These are phyloP conservation scores for Nomia melanderi DNA, from an alignment of 1,140 invertebrate genomes.

Conservation along the genomic window DNA sequence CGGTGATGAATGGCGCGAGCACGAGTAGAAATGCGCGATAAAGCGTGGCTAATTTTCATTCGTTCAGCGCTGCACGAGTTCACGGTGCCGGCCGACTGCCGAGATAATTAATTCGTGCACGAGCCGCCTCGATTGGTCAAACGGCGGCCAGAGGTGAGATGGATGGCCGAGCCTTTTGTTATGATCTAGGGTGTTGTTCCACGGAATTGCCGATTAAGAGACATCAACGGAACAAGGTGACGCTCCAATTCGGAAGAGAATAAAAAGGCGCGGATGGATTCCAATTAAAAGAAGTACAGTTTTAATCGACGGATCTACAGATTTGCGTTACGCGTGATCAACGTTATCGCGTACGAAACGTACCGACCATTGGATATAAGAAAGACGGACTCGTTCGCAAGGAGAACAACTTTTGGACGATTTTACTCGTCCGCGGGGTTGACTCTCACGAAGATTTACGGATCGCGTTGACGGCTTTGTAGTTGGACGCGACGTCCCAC, in stretches of 20 bases:
- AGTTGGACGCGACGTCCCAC: slow-evolving; percentile 63
- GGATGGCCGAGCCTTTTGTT: slow-evolving; percentile 25
- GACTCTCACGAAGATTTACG: slow-evolving; percentile 65
- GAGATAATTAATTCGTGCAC: slow-evolving; percentile 53
- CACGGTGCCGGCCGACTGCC: slow-evolving; percentile 23
- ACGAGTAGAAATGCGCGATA: slow-evolving; percentile 64
- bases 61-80: slow-evolving; percentile 54
- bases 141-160: background rate
- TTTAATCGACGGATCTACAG: background rate
- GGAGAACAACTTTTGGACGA: slow-evolving; percentile 23
- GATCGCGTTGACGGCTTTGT: slow-evolving; percentile 71
- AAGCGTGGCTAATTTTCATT: slow-evolving; percentile 72
- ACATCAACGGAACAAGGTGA: background rate
- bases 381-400: slow-evolving; percentile 19
- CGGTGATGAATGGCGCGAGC: slow-evolving; percentile 72
- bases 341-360: background rate
- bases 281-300: background rate
- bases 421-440: slow-evolving; percentile 39
- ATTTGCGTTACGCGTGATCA: background rate
- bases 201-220: background rate
- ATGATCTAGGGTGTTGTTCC: background rate
- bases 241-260: background rate
- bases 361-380: slow-evolving; percentile 5
- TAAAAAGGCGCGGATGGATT: background rate
- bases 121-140: slow-evolving; percentile 36